Evolutionary conservation across 2,113 vertebrate genomes (phyloP).

Genomic region (Illadopsis cleaveri): DNA sequence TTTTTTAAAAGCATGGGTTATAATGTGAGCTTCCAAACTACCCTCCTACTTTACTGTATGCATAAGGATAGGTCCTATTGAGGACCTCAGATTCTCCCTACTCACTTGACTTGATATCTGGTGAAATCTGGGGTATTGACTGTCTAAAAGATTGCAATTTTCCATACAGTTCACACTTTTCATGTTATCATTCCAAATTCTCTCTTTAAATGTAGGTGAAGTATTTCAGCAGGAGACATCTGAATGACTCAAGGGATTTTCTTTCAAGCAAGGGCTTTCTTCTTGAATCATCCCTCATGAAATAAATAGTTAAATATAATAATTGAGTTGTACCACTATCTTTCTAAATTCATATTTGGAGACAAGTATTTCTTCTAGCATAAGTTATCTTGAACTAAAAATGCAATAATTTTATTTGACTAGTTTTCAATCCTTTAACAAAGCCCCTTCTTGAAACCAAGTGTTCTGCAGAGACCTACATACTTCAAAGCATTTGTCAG

Average conservation of each 20-base stretch:
- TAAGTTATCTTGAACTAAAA: not conserved
- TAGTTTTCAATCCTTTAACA: not conserved
- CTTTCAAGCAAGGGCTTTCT: not conserved
- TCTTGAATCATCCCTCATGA: not conserved
- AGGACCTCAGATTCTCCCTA: not conserved
- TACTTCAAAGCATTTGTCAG: not conserved
- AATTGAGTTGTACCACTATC: not conserved
- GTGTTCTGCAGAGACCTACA: not conserved
- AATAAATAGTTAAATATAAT: not conserved
- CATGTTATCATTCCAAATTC: not conserved
- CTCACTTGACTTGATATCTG: not conserved
- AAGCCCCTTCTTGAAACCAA: not conserved
- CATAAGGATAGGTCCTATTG: not conserved
- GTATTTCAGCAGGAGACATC: not conserved
- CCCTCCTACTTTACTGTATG: not conserved
- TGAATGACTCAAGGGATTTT: not conserved
- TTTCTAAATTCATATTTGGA: not conserved
- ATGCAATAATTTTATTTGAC: not conserved
- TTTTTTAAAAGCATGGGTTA: not conserved
- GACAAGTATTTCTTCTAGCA: not conserved
- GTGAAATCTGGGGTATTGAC: fast-evolving
- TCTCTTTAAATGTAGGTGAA: not conserved
- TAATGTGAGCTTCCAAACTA: not conserved
- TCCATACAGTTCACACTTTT: not conserved
- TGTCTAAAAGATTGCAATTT: not conserved